Percentiles rank a stretch among this genome's conserved stretches.
These are phyloP conservation scores for Arvicanthis niloticus DNA, from an alignment of 2,113 vertebrate genomes.

Conservation along the genomic window DNA sequence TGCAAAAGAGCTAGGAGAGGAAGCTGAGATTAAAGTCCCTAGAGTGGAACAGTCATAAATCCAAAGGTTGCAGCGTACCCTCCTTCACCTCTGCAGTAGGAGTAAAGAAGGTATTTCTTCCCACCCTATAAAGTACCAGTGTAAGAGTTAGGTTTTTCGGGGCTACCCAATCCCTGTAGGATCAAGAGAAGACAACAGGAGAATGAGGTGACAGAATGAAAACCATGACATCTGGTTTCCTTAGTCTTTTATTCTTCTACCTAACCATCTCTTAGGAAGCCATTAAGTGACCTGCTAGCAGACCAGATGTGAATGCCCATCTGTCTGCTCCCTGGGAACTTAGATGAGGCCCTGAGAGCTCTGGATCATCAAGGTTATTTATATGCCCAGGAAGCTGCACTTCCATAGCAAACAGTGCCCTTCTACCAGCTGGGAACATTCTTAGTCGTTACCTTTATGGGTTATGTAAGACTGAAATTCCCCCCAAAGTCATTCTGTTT, in stretches of 20 bases:
- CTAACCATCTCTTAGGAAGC: neutral
- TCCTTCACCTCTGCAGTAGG: neutral
- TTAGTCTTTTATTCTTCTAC: neutral
- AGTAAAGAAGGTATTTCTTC: neutral
- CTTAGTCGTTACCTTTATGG: neutral
- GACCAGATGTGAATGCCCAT: fast-evolving
- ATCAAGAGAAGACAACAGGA: neutral
- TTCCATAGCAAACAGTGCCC: neutral
- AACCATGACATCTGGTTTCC: neutral
- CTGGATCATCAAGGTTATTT: neutral
- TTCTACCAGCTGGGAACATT: neutral
- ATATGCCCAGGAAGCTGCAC: neutral
- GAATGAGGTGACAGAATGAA: neutral
- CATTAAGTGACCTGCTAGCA: neutral
- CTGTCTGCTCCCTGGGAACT: neutral
- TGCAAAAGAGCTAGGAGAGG: neutral
- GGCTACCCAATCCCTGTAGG: neutral
- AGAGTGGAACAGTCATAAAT: neutral
- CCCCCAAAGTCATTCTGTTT: neutral
- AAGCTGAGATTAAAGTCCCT: neutral
- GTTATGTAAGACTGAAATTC: neutral
- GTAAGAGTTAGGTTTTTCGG: neutral
- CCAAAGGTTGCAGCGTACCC: neutral
- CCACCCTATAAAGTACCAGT: neutral
- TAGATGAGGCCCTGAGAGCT: neutral